Conservation (phyloP, 2,797 vertebrate genomes). For the Poeciliopsis gracilis region DNA sequence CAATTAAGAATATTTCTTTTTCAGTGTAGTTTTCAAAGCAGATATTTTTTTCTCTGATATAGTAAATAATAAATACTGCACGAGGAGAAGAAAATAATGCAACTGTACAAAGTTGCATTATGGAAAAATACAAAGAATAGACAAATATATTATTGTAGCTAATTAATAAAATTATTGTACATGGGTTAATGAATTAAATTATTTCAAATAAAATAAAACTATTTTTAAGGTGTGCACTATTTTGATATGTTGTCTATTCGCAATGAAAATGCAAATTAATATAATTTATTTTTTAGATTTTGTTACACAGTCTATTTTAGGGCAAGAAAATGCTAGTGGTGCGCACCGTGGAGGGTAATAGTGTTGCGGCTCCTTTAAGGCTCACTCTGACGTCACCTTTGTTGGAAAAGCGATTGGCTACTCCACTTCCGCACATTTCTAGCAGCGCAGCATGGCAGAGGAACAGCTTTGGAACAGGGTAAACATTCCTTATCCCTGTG, state of each 20-base stretch:
- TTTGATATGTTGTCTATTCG: not conserved
- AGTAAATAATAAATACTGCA: not conserved
- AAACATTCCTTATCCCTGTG: constrained; percentile 69
- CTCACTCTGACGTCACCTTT: constrained; percentile 27
- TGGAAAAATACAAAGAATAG: not conserved
- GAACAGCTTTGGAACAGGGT: constrained; percentile 77
- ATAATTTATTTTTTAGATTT: not conserved
- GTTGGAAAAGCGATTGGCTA: constrained; percentile 46
- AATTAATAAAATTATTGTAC: not conserved
- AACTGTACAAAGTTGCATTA: not conserved
- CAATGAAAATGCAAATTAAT: not conserved
- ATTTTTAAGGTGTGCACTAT: not conserved
- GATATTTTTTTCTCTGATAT: not conserved
- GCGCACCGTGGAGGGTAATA: not conserved
- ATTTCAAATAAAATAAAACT: not conserved
- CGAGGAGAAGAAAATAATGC: not conserved
- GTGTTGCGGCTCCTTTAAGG: constrained; percentile 36
- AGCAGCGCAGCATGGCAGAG: constrained; percentile 72
- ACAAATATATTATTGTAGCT: not conserved
- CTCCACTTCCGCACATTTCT: constrained; percentile 29
- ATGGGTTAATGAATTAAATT: not conserved
- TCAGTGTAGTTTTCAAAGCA: not conserved
- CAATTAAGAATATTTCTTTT: not conserved
- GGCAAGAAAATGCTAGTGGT: not conserved
- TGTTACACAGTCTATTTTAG: not conserved